Percentiles rank a stretch among this genome's conserved stretches.
phyloP scores from a whole-genome alignment of 2,888 invertebrate species.

The Rotaria sp. region DNA sequence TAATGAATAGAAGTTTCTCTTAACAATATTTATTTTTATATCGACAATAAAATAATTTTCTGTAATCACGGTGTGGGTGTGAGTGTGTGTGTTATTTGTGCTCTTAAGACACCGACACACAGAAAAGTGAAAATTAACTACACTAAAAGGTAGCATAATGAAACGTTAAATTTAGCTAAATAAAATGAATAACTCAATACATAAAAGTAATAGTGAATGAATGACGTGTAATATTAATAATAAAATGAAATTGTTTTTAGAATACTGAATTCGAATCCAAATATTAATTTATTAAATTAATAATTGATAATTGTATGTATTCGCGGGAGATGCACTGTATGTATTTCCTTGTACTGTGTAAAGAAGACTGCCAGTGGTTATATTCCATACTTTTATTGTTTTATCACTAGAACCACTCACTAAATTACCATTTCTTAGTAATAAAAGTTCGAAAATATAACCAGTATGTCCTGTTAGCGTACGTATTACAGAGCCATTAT shows the following conservation, averaged over 20 bases:
- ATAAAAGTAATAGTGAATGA: too few species aligned
- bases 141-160: too few species aligned
- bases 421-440: not conserved
- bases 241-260: not conserved
- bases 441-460: not conserved
- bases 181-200: too few species aligned
- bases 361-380: not conserved
- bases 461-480: not conserved
- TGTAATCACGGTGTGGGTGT: too few species aligned
- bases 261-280: not conserved
- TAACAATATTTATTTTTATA: too few species aligned
- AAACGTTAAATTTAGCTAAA: too few species aligned
- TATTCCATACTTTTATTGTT: conserved; percentile 6
- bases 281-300: not conserved
- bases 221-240: too few species aligned
- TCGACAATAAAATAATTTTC: too few species aligned
- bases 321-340: not conserved
- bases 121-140: too few species aligned
- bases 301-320: not conserved
- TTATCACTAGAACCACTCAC: not conserved
- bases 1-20: too few species aligned
- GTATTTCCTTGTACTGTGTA: not conserved
- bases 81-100: too few species aligned
- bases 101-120: too few species aligned
- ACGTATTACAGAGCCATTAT: not conserved